Evolutionary conservation across 2,888 invertebrate genomes (phyloP), one percentile per base, ranked within the genome.

Genomic region (Lobophora halterata): DNA sequence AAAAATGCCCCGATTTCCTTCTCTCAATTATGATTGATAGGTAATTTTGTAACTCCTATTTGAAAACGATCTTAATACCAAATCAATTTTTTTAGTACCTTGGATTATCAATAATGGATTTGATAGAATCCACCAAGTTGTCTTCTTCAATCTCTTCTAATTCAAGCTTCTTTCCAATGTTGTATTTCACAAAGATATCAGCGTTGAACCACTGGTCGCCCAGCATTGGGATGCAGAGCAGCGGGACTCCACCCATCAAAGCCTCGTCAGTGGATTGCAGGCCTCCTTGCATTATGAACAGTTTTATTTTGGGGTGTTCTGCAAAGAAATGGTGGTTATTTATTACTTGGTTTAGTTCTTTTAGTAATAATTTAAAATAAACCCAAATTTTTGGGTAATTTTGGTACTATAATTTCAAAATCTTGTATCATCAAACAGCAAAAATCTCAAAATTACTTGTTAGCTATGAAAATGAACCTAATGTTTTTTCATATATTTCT

Each of bases 251-350:
- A 2, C 68, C 70, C 6, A 60, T 62, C 1, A 85, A 64, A 1
- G 82, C 71, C 53, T 86, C 85, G 30, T 83, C 79, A 1, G 77
- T 65, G 0, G 82, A 81, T 39, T 82, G 81, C 1, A 79, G 46
- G 3, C 83, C 82, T 33, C 75, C 79, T 70, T 85, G 83, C 0
- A 77, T 79, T 13, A 86, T 69, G 38, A 87, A 87, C 1, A 80
- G 35, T 37, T 80, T 85, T 1, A 87, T 34, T 9, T 82, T 86
- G 5, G 76, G 71, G 47, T 88, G 86, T 2, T 52, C 72, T 73
- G 37, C 10, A 59, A 52, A 3, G 6, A 13, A 13, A 13, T 6
- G 19, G n/a, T n/a, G n/a, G n/a, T n/a, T 23, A 13, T 4, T n/a
- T n/a, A n/a, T n/a, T n/a, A n/a, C n/a, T n/a, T n/a, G n/a, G n/a